Conservation (phyloP, 1,140 invertebrate genomes). For the Charaxes varanes region DNA sequence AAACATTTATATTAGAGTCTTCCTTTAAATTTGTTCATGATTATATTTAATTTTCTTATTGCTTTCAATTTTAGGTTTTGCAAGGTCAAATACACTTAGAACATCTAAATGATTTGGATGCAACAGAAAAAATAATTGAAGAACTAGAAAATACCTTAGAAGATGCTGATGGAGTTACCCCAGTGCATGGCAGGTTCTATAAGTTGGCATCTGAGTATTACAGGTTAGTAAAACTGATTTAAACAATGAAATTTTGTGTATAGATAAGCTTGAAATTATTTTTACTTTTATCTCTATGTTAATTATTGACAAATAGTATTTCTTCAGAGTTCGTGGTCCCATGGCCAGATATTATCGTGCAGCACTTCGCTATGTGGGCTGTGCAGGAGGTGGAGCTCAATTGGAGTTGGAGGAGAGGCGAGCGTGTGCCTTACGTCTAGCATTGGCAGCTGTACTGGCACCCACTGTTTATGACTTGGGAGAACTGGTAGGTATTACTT, state of each 20-base stretch:
- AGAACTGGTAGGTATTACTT: constrained; percentile 81
- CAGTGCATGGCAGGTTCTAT: constrained; percentile 97
- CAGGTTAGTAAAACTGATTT: constrained; percentile 47
- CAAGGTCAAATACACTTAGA: constrained; percentile 90
- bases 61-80: constrained; percentile 82
- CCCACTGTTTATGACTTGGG: constrained; percentile 98
- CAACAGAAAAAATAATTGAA: constrained; percentile 92
- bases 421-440: constrained; percentile 91
- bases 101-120: constrained; percentile 86
- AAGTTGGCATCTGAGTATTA: constrained; percentile 95
- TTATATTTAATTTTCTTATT: too few relatives aligned
- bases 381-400: constrained; percentile 85
- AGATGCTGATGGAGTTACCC: constrained; percentile 91
- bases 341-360: constrained; percentile 96
- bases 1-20: too few relatives aligned
- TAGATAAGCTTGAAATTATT: too few relatives aligned
- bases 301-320: too few relatives aligned
- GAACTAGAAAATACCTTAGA: constrained; percentile 91
- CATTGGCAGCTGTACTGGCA: constrained; percentile 94
- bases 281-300: too few relatives aligned
- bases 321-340: constrained; percentile 83
- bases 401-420: constrained; percentile 80
- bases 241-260: not conserved
- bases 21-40: too few relatives aligned
- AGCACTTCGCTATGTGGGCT: constrained; percentile 95